Evolutionary conservation across 1,140 invertebrate genomes (phyloP).

Genomic region (Yoshiicerus persimilis): DNA sequence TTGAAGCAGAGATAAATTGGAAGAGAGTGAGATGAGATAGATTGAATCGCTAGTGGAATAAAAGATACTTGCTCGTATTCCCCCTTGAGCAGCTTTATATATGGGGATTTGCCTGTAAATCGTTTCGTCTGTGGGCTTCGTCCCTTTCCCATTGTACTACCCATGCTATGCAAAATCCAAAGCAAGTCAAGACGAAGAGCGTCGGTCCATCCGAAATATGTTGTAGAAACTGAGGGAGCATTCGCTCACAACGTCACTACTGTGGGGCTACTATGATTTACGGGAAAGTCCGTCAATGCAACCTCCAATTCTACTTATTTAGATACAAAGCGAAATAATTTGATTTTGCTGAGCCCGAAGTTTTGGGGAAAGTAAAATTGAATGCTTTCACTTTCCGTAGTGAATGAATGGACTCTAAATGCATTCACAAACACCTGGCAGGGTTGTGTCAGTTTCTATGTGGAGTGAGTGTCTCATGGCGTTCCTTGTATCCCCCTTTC

Average conservation of each 20-base stretch:
- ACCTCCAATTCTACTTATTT: too few relatives aligned
- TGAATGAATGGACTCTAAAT: too few relatives aligned
- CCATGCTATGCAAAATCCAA: not conserved
- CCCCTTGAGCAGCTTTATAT: slow-evolving; percentile 11
- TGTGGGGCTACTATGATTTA: not conserved
- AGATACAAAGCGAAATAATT: too few relatives aligned
- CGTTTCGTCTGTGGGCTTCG: not conserved
- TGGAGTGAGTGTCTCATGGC: too few relatives aligned
- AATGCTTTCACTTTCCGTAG: too few relatives aligned
- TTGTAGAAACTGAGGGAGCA: not conserved
- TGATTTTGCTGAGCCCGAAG: too few relatives aligned
- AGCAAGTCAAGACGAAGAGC: not conserved
- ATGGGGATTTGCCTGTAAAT: not conserved
- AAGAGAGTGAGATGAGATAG: not conserved
- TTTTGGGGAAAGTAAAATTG: too few relatives aligned
- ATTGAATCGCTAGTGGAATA: not conserved
- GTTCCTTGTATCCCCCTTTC: too few relatives aligned
- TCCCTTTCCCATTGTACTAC: not conserved
- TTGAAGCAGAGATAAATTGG: not conserved
- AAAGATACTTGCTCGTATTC: slow-evolving; percentile 9
- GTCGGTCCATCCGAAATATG: not conserved
- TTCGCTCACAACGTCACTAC: not conserved
- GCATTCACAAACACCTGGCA: too few relatives aligned
- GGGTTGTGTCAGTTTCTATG: too few relatives aligned
- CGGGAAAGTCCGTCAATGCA: not conserved